phyloP scores from a whole-genome alignment of 2,797 vertebrate species.

The Melanitta fusca region DNA sequence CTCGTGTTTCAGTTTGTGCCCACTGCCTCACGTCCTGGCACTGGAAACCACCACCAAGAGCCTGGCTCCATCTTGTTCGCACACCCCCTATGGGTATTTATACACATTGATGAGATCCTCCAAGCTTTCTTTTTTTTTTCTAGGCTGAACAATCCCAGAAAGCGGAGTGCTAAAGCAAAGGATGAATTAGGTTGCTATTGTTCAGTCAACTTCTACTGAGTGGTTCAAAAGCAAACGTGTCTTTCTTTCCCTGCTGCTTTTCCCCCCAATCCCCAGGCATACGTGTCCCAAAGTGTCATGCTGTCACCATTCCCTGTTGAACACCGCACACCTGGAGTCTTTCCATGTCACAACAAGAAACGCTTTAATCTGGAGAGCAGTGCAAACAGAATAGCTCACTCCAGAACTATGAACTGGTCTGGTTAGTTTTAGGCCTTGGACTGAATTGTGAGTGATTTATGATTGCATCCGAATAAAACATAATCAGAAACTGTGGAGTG shows the following conservation, averaged over 20 bases:
- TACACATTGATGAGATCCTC: neutral
- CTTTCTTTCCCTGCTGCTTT: neutral
- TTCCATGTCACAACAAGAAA: neutral
- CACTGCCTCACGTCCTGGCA: neutral
- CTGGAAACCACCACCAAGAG: neutral
- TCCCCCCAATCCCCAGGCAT: neutral
- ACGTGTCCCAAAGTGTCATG: neutral
- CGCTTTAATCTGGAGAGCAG: neutral
- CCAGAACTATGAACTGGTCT: conserved; percentile 27
- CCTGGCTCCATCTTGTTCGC: neutral
- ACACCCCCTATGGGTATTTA: neutral
- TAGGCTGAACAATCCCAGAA: neutral
- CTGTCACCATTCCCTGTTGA: neutral
- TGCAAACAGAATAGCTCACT: neutral
- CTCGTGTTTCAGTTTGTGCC: neutral
- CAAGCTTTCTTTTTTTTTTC: neutral
- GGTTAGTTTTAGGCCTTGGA: conserved; percentile 17
- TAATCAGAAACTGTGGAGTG: conserved; percentile 62
- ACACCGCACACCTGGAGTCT: neutral
- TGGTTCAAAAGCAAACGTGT: neutral
- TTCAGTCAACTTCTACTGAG: neutral
- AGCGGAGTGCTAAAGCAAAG: neutral
- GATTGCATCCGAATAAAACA: neutral
- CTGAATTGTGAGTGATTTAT: conserved; percentile 9
- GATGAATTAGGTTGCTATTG: neutral